Evolutionary conservation across 2,888 invertebrate genomes (phyloP), one percentile per base, ranked within the genome.

Genomic region (Andrena trimmerana): DNA sequence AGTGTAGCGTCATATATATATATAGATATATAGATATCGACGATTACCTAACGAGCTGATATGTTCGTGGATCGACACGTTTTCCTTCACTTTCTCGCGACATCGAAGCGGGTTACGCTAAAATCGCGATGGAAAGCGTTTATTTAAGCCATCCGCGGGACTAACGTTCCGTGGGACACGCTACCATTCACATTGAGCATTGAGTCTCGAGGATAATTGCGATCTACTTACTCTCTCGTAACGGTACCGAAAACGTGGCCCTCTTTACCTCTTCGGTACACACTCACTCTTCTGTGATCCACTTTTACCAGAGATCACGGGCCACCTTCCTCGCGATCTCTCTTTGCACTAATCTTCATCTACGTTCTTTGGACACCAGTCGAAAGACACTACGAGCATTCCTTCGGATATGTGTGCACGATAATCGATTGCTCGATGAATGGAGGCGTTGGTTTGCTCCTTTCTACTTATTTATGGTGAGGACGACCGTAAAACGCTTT

Each of bases 1-100:
- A 42, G 31, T 54, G 42, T 62, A 60, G 7, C 60, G 66, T 59
- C n/a, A 13, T 71, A 62, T 65, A 13, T 71, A 62, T 65, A 16
- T 31, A 52, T 78, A 20, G 20, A 20, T 20, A 66, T 69, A 63
- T 42, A 52, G 63, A 66, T 69, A 69, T 69, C 52, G 60, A 83
- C 36, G 59, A 72, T 84, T 74, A 29, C 59, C 66, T 66, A 81
- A 76, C 69, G 57, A 76, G 80, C 77, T 84, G 77, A 84, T 84
- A 84, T 74, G 80, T 71, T 80, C 57, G 29, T 73, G 42, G 66
- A 69, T 78, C 78, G 70, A 78, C 74, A n/a, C 69, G 59, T 31
- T 10, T 42, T 42, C 42, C 42, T 42, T 42, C 16, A 42, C 42
- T 42, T 42, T 33, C 27, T 79, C 65, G 65, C 79, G 71, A 52